phyloP scores from a whole-genome alignment of 37 sponge, comb jelly and placozoan genomes.

The Haliclona indistincta region DNA sequence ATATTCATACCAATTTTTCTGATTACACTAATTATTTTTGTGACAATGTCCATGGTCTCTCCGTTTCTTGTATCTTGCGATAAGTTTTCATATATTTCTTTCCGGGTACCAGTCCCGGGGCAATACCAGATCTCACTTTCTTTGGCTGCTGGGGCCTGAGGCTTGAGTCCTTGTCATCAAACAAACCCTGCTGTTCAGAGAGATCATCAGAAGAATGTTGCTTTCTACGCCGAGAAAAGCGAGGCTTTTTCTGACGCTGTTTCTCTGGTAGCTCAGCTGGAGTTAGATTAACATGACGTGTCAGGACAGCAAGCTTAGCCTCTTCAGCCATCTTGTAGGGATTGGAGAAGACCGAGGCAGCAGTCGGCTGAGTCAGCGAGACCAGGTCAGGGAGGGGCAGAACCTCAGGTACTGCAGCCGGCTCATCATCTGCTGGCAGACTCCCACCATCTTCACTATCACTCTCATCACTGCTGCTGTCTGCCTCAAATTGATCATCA shows the following conservation, averaged over 20 bases:
- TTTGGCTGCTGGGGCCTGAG: background rate
- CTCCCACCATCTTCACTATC: background rate
- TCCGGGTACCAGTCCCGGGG: conserved; percentile 29
- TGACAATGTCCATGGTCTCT: conserved; percentile 44
- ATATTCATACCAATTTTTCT: too few species aligned
- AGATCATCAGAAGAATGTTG: background rate
- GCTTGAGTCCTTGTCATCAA: conserved; percentile 17
- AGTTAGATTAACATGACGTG: conserved; percentile 45
- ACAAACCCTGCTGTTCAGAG: background rate
- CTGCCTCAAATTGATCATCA: background rate
- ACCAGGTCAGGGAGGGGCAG: background rate
- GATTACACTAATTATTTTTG: background rate
- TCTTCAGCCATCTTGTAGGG: conserved; percentile 61
- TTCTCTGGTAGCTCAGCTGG: conserved; percentile 12
- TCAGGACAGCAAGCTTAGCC: conserved; percentile 39
- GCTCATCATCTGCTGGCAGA: background rate
- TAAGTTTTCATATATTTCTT: conserved; percentile 56
- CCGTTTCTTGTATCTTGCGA: conserved; percentile 23
- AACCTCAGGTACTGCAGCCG: background rate
- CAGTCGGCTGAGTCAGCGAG: background rate
- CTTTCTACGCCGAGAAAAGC: background rate
- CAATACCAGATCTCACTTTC: conserved; percentile 43
- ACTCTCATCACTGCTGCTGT: background rate
- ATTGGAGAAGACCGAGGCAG: conserved; percentile 55
- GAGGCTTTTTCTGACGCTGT: background rate